Base-by-base conservation (phyloP, 1,140 invertebrate species). In the Plutomurus gul region DNA sequence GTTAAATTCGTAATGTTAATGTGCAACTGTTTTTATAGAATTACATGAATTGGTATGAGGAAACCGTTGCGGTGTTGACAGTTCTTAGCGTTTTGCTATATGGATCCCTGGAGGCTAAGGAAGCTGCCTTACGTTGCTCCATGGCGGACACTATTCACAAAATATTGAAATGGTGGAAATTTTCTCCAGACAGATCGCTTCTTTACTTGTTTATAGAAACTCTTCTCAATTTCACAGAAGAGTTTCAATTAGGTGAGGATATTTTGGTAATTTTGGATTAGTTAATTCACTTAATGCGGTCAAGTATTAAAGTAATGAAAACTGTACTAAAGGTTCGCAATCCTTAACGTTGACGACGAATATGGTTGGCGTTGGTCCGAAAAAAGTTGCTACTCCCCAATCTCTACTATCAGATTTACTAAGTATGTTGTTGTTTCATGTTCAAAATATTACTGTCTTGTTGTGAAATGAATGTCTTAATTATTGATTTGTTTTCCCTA, bases 161-260 rank as follows among this genome's bases (percentile, higher is more conserved):
- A 75, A 76, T 82, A 20, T 81, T 81, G 13, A 79, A 75, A n/a
- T 76, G 77, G 56, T 81, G 81, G 76, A 83, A 36, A 30, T 46
- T 22, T 27, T n/a, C n/a, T 33, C 16, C 80, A 0, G 82, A 83
- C 46, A 22, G 49, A 3, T 65, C 71, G 16, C 39, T 81, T 2
- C 27, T 83, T 10, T 78, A 82, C 74, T 46, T 30, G 11, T 80
- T 77, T 49, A 47, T 83, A 13, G 80, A 83, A 51, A 25, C 18
- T 0, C 43, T 83, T 16, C 36, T 82, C 4, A 83, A 83, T 70
- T 83, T 80, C 51, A 83, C 82, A 6, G 80, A 81, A 27, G 80
- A 81, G 49, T 83, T 83, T 56, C 77, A 77, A 0, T 18, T 49
- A 80, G 81, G 81, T 82, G 72, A 78, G 49, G 22, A 30, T 71